phyloP scores from a whole-genome alignment of 2,797 vertebrate genomes.

The Merluccius polli region DNA sequence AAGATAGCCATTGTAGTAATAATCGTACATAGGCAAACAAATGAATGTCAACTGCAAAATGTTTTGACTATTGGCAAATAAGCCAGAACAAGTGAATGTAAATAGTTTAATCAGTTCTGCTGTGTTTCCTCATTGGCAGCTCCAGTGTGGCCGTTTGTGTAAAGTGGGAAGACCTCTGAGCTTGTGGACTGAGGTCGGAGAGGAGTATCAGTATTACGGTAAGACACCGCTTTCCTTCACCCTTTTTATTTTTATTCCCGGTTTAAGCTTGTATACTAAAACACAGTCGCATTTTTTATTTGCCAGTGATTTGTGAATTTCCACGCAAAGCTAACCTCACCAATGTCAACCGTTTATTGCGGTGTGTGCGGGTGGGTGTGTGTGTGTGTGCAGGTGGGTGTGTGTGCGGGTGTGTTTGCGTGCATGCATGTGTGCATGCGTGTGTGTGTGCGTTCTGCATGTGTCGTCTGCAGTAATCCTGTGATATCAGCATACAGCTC shows the following conservation, averaged over 20 bases:
- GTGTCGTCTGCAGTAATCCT: neutral
- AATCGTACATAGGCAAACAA: too few relatives aligned
- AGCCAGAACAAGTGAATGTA: neutral
- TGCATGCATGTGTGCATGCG: neutral
- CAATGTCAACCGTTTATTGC: too few relatives aligned
- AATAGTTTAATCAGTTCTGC: neutral
- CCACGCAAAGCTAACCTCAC: neutral
- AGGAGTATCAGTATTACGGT: slow-evolving; percentile 35
- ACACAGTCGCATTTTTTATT: neutral
- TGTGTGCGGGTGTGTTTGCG: too few relatives aligned
- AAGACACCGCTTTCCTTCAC: slow-evolving; percentile 19
- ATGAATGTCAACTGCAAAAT: too few relatives aligned
- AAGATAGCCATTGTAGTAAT: too few relatives aligned
- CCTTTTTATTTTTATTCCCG: neutral
- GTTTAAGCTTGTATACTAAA: neutral
- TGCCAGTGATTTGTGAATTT: neutral
- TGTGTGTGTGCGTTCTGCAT: slow-evolving; percentile 8
- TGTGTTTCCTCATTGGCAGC: slow-evolving; percentile 10
- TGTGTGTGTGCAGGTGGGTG: neutral
- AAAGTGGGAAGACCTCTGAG: slow-evolving; percentile 29
- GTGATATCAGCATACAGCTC: neutral
- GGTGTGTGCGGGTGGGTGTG: neutral
- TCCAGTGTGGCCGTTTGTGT: slow-evolving; percentile 32
- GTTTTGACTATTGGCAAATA: too few relatives aligned
- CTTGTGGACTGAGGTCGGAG: slow-evolving; percentile 31